Percentiles rank a stretch among this genome's conserved stretches.
phyloP scores from a whole-genome alignment of 2,797 vertebrate species.

The Otus scops region DNA sequence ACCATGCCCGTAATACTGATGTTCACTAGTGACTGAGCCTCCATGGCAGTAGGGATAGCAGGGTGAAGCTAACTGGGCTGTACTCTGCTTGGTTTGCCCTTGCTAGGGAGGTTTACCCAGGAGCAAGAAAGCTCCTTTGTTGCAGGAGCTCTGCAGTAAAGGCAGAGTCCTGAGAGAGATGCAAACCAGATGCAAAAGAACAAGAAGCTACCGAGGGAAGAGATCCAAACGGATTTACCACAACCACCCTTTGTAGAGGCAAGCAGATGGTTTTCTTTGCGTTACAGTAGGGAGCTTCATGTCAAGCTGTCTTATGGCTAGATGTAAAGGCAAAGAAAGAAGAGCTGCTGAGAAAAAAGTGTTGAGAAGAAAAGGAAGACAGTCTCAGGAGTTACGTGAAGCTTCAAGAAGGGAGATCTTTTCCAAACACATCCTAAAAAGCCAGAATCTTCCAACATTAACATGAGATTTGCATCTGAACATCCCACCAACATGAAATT shows the following conservation, averaged over 20 bases:
- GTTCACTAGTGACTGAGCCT: neutral
- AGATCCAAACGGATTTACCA: neutral
- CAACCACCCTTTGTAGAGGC: neutral
- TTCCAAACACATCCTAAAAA: neutral
- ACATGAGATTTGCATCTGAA: neutral
- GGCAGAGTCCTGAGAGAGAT: neutral
- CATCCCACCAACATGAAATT: neutral
- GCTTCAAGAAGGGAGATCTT: conserved; percentile 18
- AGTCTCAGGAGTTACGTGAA: neutral
- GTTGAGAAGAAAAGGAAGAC: neutral
- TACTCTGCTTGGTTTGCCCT: neutral
- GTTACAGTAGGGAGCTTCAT: neutral
- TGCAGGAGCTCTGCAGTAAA: neutral
- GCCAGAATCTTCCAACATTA: neutral
- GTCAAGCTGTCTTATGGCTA: neutral
- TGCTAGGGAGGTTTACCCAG: neutral
- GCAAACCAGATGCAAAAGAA: neutral
- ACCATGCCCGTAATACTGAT: fast-evolving
- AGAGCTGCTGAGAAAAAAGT: neutral
- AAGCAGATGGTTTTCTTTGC: neutral
- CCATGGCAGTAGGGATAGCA: neutral
- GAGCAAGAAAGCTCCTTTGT: neutral
- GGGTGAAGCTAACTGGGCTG: neutral
- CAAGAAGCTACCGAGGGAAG: neutral
- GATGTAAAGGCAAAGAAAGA: neutral